Base-by-base conservation (phyloP, 2,888 invertebrate species). In the Stenotaenia linearis region DNA sequence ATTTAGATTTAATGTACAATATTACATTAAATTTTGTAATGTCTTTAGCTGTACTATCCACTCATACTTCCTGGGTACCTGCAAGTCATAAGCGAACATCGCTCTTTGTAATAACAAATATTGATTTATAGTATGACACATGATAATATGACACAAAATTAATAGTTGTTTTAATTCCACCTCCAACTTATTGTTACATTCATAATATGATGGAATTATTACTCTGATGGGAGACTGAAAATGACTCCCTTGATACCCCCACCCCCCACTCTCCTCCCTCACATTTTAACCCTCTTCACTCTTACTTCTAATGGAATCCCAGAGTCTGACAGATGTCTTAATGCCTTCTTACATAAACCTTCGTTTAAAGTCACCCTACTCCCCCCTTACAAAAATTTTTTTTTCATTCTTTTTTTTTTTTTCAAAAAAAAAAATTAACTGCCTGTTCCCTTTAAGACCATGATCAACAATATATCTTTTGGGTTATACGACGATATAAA, bases 111-210 rank as follows among this genome's bases (percentile, higher is more conserved):
- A n/a, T n/a, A n/a, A n/a, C n/a, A n/a, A n/a, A n/a, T n/a, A n/a
- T n/a, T n/a, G n/a, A n/a, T n/a, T n/a, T n/a, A n/a, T n/a, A n/a
- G n/a, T n/a, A 32, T 75, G 76, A 75, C 76, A 75, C 4, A 75
- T n/a, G 18, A 32, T 75, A 75, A 75, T 75, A 32, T 75, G 76
- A 75, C 76, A 75, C 21, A 23, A 6, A 23, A 75, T 35, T 75
- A 75, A 75, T 75, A 21, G 76, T 21, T 37, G 76, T 32, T 75
- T 75, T 75, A 75, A 75, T 75, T 75, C 35, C 35, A 69, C 37
- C 76, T n/a, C 30, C 35, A 18, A 75, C 30, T 75, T 75, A 75
- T 75, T 75, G 32, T 32, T 21, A 75, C 76, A 75, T 37, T 21
- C 76, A 37, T 75, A 75, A 75, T 37, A n/a, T 37, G 76, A 37